Percentiles rank a stretch among this genome's conserved stretches.
phyloP scores from a whole-genome alignment of 2,797 vertebrate genomes.

The Zalophus californianus region DNA sequence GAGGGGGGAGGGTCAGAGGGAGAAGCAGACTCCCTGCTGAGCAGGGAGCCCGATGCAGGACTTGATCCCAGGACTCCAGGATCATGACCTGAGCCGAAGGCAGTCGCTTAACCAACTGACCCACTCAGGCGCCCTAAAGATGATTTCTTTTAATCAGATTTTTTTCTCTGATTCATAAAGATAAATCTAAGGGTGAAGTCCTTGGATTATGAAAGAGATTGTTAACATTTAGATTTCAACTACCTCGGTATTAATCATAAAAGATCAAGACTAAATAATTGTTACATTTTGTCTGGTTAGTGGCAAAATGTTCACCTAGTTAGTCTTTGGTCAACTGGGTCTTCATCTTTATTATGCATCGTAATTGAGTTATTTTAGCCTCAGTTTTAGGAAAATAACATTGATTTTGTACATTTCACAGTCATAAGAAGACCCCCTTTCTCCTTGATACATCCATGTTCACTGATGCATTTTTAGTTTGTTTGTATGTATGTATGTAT shows the following conservation, averaged over 20 bases:
- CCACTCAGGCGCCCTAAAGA: neutral
- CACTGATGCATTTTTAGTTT: neutral
- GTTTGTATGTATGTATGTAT: neutral
- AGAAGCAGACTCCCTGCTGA: too few species aligned
- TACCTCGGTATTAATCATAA: neutral
- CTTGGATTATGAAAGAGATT: neutral
- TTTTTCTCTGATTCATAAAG: neutral
- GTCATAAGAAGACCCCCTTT: neutral
- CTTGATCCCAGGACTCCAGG: too few species aligned
- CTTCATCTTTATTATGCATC: neutral
- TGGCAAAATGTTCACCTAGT: neutral
- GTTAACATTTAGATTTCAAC: slow-evolving; percentile 12
- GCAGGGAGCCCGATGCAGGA: too few species aligned
- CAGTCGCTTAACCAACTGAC: too few species aligned
- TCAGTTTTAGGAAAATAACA: neutral
- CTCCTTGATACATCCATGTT: neutral
- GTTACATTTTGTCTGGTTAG: neutral
- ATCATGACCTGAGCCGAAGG: too few species aligned
- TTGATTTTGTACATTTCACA: neutral
- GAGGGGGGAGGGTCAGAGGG: too few species aligned
- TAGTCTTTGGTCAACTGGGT: neutral
- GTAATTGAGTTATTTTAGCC: neutral
- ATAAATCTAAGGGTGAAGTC: neutral
- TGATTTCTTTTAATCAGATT: neutral
- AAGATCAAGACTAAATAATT: neutral